Conservation (phyloP, 2,888 invertebrate genomes). For the Oxytorus armatus region DNA sequence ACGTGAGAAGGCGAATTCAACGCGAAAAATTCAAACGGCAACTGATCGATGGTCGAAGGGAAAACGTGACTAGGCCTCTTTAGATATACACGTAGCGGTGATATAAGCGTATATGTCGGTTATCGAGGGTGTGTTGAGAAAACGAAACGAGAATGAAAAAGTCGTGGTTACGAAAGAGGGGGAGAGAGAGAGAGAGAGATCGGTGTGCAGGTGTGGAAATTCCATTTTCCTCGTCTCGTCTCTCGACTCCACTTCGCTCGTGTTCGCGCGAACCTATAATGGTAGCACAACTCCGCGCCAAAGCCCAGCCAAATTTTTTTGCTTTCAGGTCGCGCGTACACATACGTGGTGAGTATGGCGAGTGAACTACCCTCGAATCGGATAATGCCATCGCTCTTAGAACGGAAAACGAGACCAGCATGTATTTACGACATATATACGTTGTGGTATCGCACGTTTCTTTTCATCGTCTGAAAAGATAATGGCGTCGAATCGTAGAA, state of each 20-base stretch:
- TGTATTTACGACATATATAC: conserved; percentile 34
- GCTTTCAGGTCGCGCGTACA: conserved; percentile 71
- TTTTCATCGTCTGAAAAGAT: conserved; percentile 2
- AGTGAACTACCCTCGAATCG: conserved; percentile 70
- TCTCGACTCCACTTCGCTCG: conserved; percentile 33
- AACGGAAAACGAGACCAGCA: conserved; percentile 34
- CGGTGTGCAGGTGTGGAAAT: conserved; percentile 78
- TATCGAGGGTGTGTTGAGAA: conserved; percentile 61
- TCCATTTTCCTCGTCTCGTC: conserved; percentile 77
- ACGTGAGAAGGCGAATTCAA: conserved; percentile 60
- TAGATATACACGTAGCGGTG: conserved; percentile 46
- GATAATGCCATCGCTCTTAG: conserved; percentile 44
- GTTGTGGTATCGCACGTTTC: conserved; percentile 6
- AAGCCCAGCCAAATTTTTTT: conserved; percentile 73
- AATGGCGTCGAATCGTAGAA: conserved; percentile 26
- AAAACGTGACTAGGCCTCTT: conserved; percentile 81
- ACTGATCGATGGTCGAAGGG: conserved; percentile 78
- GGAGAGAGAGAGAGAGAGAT: no score
- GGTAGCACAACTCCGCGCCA: conserved; percentile 11
- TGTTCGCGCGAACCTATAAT: not conserved
- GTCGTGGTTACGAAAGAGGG: conserved; percentile 56
- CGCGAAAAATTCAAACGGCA: conserved; percentile 70
- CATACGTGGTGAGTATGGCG: conserved; percentile 59
- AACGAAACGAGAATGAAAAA: conserved; percentile 60
- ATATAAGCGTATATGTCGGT: conserved; percentile 12